Evolutionary conservation across 2,113 vertebrate genomes (phyloP), one percentile per base, ranked within the genome.

Genomic region (Drymodes brunneopygia): DNA sequence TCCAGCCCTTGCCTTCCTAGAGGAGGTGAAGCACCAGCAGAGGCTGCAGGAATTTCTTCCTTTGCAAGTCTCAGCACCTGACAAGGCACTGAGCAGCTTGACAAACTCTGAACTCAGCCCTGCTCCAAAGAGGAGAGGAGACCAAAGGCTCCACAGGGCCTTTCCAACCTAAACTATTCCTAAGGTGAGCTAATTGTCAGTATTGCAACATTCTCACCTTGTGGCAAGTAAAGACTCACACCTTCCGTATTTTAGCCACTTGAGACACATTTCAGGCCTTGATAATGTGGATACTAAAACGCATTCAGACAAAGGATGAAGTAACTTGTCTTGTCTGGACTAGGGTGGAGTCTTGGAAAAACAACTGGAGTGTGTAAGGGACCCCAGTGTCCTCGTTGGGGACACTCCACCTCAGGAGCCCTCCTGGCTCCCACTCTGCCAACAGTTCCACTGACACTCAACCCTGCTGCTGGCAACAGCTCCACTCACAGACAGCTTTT

Each of bases 331-430:
- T 78, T 54, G 13, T 23, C 35, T 16, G 18, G 36, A 57, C 15
- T 10, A 12, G 24, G 31, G 22, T 29, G 40, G 9, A 48, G 36
- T 11, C 40, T 5, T 47, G 45, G 64, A 21, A 54, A 71, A 58
- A 25, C 6, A 7, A 22, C 4, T 11, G 11, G 18, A 11, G 35
- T 4, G 4, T 3, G 27, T 11, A 33, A 31, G 23, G 22, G 27
- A 36, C 20, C 29, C 20, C 38, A 33, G 0, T 4, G 18, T n/a
- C 50, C 57, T 53, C 6, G 2, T 1, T 5, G 38, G 24, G 20
- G 7, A 1, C 25, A 14, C 17, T 3, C 1, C 40, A 67, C 74
- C 33, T 5, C 1, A 0, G 15, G 3, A n/a, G 6, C 12, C 47
- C 31, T 61, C 42, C 4, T 9, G 22, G n/a, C 75, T 82, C 56